Base-by-base conservation (phyloP, 2,113 vertebrate genomes). In the Amphiprion percula region DNA sequence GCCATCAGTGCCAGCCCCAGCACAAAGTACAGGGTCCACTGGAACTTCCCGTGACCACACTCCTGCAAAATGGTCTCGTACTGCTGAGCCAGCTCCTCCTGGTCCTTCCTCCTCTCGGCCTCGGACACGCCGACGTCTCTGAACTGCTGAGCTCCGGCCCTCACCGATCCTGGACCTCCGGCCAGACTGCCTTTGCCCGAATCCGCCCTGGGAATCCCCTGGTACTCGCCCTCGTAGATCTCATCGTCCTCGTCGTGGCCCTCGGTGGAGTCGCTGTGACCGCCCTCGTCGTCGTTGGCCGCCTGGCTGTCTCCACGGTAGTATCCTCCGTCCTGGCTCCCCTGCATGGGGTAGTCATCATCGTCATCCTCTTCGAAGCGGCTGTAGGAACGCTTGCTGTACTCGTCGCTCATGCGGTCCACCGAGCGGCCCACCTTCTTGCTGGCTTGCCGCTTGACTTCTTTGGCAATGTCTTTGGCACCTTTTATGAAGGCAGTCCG, bases 221-320 rank as follows among this genome's bases (percentile, higher is more conserved):
- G 98, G 84, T 99, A 99, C 49, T 99, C 98, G 2, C 98, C 98
- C 83, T 99, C 98, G 0, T 99, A 99, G 92, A 99, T 99, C 87
- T 99, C 98, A 0, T 99, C 98, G 1, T 99, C 98, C 77, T 99
- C 98, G 0, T 99, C 98, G 0, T 99, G 98, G 4, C 98, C 98
- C 52, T 99, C 98, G 0, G 98, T 99, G 85, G 97, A 98, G 0
- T 99, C 98, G 0, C 98, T 99, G 85, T 97, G 98, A 0, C 95
- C 97, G 0, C 91, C 95, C 15, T 98, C 97, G 0, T 95, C 94
- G 0, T 95, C 94, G 0, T 96, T 96, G 39, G 97, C 96, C 0
- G 93, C 91, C 75, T 96, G 96, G 2, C 97, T 97, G 67, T 95
- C 95, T 24, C 94, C 90, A 0, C 95, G 95, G 95, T 98, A 97